A percentile compares a stretch with the other conserved stretches of the same genome.
Evolutionary conservation across 2,888 invertebrate species (phyloP).

Genomic region (Hyles lineata): DNA sequence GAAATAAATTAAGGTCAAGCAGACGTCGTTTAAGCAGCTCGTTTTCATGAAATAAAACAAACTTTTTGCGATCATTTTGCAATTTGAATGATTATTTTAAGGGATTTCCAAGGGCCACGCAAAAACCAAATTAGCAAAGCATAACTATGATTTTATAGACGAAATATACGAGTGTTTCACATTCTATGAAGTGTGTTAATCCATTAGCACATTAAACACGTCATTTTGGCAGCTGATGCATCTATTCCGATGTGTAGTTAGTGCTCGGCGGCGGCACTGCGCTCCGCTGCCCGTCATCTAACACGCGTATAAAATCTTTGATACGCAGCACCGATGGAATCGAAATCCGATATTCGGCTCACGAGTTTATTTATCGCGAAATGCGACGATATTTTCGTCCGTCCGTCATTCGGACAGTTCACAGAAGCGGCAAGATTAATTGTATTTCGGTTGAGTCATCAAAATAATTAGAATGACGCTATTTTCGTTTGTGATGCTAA

Average conservation of each 20-base stretch:
- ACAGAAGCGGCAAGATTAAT: slow-evolving; percentile 84
- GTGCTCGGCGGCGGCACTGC: slow-evolving; percentile 55
- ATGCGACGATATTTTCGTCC: slow-evolving; percentile 83
- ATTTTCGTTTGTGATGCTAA: slow-evolving; percentile 84
- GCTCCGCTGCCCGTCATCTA: slow-evolving; percentile 66
- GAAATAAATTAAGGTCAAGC: slow-evolving; percentile 4
- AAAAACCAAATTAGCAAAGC: neutral
- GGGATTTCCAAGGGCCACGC: too few relatives aligned
- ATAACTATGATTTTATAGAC: neutral
- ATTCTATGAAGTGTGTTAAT: slow-evolving; percentile 22
- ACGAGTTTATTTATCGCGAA: slow-evolving; percentile 82
- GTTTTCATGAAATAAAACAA: neutral
- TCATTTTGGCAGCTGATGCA: slow-evolving; percentile 32
- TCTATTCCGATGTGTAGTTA: slow-evolving; percentile 27
- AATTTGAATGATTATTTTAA: neutral
- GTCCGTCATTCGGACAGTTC: slow-evolving; percentile 84
- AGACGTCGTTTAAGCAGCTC: neutral
- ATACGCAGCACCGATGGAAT: slow-evolving; percentile 83
- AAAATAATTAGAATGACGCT: slow-evolving; percentile 85
- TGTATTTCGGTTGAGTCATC: slow-evolving; percentile 85
- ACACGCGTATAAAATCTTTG: slow-evolving; percentile 78
- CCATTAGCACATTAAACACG: slow-evolving; percentile 20
- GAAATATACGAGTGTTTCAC: neutral
- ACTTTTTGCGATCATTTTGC: neutral
- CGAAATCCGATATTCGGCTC: slow-evolving; percentile 82